Base-by-base conservation (phyloP, 1,140 invertebrate species). In the Drosophila ananassae region DNA sequence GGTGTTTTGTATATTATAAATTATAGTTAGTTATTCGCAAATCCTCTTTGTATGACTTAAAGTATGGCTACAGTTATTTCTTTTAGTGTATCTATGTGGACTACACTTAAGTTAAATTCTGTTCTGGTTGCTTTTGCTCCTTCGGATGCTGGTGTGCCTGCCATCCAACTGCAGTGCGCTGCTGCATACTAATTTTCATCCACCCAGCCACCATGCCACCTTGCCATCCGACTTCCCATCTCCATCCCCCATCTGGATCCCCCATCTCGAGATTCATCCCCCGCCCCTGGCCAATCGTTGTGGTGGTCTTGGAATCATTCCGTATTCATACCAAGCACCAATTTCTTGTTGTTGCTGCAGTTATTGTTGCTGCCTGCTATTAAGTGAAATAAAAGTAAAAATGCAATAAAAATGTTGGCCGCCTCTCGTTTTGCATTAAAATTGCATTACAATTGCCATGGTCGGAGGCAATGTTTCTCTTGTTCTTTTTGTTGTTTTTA, bases 301-400 rank as follows among this genome's bases (percentile, higher is more conserved):
- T 77, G 82, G 81, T 79, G 82, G 79, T 78, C 83, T 89, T 77
- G 71, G 59, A 75, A 77, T 89, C 77, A 82, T 90, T 90, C 68
- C 74, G 80, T 89, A 90, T 90, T 90, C 89, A 90, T 90, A 85
- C 80, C 89, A 89, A 90, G 89, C 84, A 90, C 84, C 89, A 89
- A 79, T 90, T 90, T 77, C 80, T 44, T 61, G 58, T 73, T 67
- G 68, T 52, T 79, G 59, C 60, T 72, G 68, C 61, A 78, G 67
- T 63, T 75, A 68, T 72, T 78, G 84, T 62, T 78, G 64, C 53
- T 68, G 67, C 48, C 77, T 76, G 87, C 82, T 87, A 90, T 90
- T 89, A 90, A 83, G 57, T 83, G 66, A 89, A 90, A 90, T 90
- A 90, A 87, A 90, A 79, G 83, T 74, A 87, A 84, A 90, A 78